Evolutionary conservation across 2,888 invertebrate genomes (phyloP).

Genomic region (Temnothorax ravouxi): DNA sequence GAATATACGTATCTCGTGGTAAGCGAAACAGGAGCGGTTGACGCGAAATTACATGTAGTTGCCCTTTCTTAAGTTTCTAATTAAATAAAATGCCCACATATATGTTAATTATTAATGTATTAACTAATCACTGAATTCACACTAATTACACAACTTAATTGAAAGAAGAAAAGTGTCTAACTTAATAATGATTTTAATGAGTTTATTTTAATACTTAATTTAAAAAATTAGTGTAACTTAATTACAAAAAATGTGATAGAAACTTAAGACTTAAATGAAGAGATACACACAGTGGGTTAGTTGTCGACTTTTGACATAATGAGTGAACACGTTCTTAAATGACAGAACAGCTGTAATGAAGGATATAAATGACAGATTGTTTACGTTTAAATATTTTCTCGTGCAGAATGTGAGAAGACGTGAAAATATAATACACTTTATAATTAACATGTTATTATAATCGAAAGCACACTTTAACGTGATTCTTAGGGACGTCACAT

Average conservation of each 20-base stretch:
- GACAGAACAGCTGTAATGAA: not conserved
- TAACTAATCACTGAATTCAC: not conserved
- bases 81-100: not conserved
- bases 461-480: not conserved
- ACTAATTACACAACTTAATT: not conserved
- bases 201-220: not conserved
- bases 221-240: not conserved
- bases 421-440: not conserved
- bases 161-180: not conserved
- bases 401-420: not conserved
- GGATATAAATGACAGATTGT: not conserved
- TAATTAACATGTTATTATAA: not conserved
- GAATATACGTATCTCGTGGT: slow-evolving; percentile 10
- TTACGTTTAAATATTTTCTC: not conserved
- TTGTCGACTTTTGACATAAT: not conserved
- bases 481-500: too few species aligned
- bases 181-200: not conserved
- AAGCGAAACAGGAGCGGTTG: not conserved
- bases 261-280: too few species aligned
- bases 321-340: not conserved
- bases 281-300: not conserved
- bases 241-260: not conserved
- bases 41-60: not conserved
- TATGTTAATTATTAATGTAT: not conserved
- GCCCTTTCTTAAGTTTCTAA: not conserved